These are phyloP conservation scores for Mormoops blainvillei DNA, from an alignment of 2,113 vertebrate species.

Conservation along the genomic window DNA sequence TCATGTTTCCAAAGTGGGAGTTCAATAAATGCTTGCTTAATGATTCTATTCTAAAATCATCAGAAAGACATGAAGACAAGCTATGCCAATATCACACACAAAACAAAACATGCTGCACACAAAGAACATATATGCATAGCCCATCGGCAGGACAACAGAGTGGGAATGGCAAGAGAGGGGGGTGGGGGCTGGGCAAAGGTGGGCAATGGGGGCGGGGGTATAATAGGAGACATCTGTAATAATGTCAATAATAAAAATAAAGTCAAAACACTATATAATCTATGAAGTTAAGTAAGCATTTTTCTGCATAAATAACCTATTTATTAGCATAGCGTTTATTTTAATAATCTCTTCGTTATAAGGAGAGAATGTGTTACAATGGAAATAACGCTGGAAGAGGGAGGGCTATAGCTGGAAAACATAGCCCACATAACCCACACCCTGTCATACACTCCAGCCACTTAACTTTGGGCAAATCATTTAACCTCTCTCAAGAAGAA, in stretches of 20 bases:
- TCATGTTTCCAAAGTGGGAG: neutral
- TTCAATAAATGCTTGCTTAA: conserved; percentile 21
- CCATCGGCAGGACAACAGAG: no score
- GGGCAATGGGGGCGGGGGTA: no score
- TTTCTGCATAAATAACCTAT: conserved; percentile 5
- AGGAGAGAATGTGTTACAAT: neutral
- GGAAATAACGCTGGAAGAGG: neutral
- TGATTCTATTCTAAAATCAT: conserved; percentile 20
- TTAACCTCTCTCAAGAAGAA: conserved; percentile 41
- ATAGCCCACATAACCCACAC: neutral
- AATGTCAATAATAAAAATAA: no score
- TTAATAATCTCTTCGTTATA: conserved; percentile 29
- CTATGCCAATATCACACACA: neutral
- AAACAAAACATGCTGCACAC: neutral
- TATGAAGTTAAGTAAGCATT: conserved; percentile 26
- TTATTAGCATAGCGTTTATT: neutral
- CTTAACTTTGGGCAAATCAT: conserved; percentile 17
- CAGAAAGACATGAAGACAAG: neutral
- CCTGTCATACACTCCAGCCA: neutral
- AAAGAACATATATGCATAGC: neutral
- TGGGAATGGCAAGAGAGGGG: no score
- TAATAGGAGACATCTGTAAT: no score
- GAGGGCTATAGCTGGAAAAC: neutral
- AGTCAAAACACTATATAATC: neutral
- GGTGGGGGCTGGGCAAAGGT: no score